These are phyloP conservation scores for Prosapia bicincta DNA, from an alignment of 2,888 invertebrate genomes.

Conservation along the genomic window DNA sequence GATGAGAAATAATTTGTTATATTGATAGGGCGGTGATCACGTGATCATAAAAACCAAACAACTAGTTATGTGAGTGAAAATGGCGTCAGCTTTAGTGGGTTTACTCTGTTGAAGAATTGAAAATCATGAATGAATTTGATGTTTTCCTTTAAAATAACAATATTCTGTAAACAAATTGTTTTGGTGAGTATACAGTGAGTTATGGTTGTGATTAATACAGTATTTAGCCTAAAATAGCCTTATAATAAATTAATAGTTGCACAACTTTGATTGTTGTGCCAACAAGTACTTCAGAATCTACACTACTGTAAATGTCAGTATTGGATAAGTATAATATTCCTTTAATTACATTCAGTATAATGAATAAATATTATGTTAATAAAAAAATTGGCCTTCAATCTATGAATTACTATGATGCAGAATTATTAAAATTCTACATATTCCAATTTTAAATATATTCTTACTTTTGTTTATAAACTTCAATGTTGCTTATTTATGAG, in stretches of 20 bases:
- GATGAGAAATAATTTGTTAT: not conserved
- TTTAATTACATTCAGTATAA: no score
- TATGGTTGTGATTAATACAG: not conserved
- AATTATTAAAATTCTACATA: no score
- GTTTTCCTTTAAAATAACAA: conserved; percentile 31
- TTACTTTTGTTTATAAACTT: no score
- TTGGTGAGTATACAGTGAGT: conserved; percentile 7
- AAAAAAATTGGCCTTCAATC: no score
- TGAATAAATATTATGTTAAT: no score
- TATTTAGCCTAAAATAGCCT: not conserved
- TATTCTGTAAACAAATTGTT: conserved; percentile 6
- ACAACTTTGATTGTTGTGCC: not conserved
- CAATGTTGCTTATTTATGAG: no score
- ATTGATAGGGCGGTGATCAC: not conserved
- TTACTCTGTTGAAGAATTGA: conserved; percentile 47
- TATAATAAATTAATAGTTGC: not conserved
- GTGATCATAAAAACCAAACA: not conserved
- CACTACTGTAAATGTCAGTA: no score
- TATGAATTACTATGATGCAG: no score
- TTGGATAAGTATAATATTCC: no score
- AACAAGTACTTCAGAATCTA: conserved; percentile 2
- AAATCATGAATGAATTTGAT: conserved; percentile 49
- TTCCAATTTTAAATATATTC: no score
- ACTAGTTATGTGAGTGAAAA: conserved; percentile 47
- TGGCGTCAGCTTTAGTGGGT: conserved; percentile 50